These are phyloP conservation scores for Oceanodroma tethys DNA, from an alignment of 2,113 vertebrate genomes.

Conservation along the genomic window DNA sequence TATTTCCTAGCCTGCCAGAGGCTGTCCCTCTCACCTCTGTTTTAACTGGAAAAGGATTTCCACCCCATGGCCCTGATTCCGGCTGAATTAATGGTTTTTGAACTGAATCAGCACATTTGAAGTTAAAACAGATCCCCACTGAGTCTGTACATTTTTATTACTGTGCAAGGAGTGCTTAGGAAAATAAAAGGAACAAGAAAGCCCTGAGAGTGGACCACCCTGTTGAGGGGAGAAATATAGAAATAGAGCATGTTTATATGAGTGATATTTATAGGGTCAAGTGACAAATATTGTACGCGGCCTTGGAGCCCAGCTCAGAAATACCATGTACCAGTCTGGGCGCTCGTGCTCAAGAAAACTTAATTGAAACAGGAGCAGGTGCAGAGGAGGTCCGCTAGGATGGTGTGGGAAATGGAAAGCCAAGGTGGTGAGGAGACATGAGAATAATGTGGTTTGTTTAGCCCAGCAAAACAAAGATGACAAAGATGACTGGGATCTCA, in stretches of 20 bases:
- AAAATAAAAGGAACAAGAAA: constrained; percentile 64
- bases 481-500: neutral
- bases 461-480: neutral
- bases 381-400: neutral
- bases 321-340: neutral
- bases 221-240: constrained; percentile 30
- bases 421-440: neutral
- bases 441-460: neutral
- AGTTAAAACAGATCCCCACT: constrained; percentile 60
- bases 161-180: constrained; percentile 51
- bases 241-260: constrained; percentile 22
- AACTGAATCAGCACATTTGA: constrained; percentile 66
- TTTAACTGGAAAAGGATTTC: constrained; percentile 66
- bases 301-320: constrained; percentile 5
- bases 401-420: neutral
- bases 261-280: constrained; percentile 35
- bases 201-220: constrained; percentile 48
- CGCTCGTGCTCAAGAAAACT: neutral
- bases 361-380: constrained; percentile 51
- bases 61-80: constrained; percentile 41
- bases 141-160: constrained; percentile 69
- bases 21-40: constrained; percentile 48
- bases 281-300: neutral
- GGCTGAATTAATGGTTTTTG: constrained; percentile 53
- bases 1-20: constrained; percentile 23